These are phyloP conservation scores for Leptinotarsa peninsularis DNA, from an alignment of 2,888 invertebrate species.

Conservation along the genomic window DNA sequence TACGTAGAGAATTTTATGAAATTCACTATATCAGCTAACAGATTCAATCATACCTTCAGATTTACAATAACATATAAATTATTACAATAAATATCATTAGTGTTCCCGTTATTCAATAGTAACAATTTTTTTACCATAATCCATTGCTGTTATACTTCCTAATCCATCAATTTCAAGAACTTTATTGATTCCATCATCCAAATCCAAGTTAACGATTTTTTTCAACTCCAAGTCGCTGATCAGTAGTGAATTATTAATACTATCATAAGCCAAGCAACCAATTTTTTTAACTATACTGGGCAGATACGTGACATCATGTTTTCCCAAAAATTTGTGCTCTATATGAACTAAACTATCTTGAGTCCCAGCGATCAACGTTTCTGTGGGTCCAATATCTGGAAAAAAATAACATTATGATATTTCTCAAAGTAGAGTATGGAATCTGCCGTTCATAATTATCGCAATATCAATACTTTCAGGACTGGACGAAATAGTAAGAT, in stretches of 20 bases:
- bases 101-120: background rate
- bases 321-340: conserved; percentile 76
- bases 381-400: conserved; percentile 64
- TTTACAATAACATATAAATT: too few species aligned
- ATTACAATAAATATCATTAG: too few species aligned
- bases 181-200: conserved; percentile 52
- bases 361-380: conserved; percentile 72
- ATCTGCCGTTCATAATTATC: too few species aligned
- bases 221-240: conserved; percentile 68
- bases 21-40: too few species aligned
- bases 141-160: conserved; percentile 70
- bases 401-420: conserved; percentile 32
- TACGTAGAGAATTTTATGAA: too few species aligned
- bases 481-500: too few species aligned
- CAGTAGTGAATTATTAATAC: conserved; percentile 67
- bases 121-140: conserved; percentile 67
- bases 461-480: too few species aligned
- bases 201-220: conserved; percentile 66
- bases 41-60: too few species aligned
- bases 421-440: background rate
- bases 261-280: conserved; percentile 77
- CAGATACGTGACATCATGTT: conserved; percentile 69
- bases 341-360: conserved; percentile 72
- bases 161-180: conserved; percentile 65
- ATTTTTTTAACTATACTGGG: conserved; percentile 68